Evolutionary conservation across 2,113 vertebrate genomes (phyloP).

Genomic region (Gila orcuttii): DNA sequence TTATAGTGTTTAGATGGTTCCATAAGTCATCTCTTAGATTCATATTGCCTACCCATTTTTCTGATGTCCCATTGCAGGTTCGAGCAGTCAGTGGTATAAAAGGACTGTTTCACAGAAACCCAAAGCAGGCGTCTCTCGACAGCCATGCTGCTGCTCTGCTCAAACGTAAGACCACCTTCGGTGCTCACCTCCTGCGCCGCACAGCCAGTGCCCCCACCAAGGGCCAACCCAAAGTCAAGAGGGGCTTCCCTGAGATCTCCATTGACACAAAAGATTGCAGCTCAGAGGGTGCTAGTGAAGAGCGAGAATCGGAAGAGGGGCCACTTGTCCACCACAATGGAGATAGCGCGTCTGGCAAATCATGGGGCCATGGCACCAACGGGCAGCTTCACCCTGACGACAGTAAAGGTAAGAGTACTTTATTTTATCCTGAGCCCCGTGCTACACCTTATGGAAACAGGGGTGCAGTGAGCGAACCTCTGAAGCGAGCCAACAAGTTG

Average conservation of each 20-base stretch:
- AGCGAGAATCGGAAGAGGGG: slow-evolving; percentile 72
- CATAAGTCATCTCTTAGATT: background rate
- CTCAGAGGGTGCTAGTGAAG: slow-evolving; percentile 82
- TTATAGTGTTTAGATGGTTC: background rate
- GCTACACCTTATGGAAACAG: slow-evolving; percentile 59
- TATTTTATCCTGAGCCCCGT: slow-evolving; percentile 54
- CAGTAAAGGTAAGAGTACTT: slow-evolving; percentile 89
- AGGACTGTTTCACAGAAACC: slow-evolving; percentile 96
- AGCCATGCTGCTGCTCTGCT: slow-evolving; percentile 96
- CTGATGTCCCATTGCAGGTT: slow-evolving; percentile 78
- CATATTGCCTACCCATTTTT: slow-evolving; percentile 4
- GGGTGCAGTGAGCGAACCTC: slow-evolving; percentile 81
- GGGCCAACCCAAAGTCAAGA: slow-evolving; percentile 87
- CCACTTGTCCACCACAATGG: slow-evolving; percentile 74
- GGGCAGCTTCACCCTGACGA: slow-evolving; percentile 76
- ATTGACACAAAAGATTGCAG: slow-evolving; percentile 86
- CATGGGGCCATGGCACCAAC: slow-evolving; percentile 66
- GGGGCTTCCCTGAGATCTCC: slow-evolving; percentile 87
- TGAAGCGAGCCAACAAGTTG: slow-evolving; percentile 77
- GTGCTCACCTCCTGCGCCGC: slow-evolving; percentile 89
- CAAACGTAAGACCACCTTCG: slow-evolving; percentile 89
- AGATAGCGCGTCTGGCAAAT: slow-evolving; percentile 66
- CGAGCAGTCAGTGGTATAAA: slow-evolving; percentile 93
- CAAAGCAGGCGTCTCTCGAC: slow-evolving; percentile 98
- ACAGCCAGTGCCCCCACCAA: slow-evolving; percentile 96